Evolutionary conservation across 2,797 vertebrate genomes (phyloP).

Genomic region (Liasis olivaceus): DNA sequence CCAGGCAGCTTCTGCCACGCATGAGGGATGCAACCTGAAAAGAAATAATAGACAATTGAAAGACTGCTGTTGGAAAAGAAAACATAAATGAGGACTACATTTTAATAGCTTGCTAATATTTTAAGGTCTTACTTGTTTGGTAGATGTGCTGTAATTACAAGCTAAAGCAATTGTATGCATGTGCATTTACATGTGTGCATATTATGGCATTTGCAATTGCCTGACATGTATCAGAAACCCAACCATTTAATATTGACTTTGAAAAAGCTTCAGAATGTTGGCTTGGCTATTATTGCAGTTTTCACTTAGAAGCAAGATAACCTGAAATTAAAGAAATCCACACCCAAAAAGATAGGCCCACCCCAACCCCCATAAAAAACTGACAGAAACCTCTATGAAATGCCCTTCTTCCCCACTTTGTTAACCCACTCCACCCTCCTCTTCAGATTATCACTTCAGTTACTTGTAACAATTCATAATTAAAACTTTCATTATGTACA

Average conservation of each 20-base stretch:
- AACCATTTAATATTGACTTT: background rate
- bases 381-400: too few species aligned
- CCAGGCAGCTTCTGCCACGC: background rate
- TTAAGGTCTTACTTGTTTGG: background rate
- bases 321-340: background rate
- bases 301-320: too few species aligned
- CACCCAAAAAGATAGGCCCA: too few species aligned
- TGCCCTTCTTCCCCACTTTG: too few species aligned
- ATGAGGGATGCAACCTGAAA: background rate
- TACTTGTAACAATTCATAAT: constrained; percentile 2
- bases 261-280: background rate
- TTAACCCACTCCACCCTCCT: too few species aligned
- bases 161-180: background rate
- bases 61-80: background rate
- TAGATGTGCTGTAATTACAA: background rate
- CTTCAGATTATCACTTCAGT: background rate
- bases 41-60: background rate
- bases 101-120: too few species aligned
- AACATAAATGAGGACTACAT: background rate
- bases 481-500: background rate
- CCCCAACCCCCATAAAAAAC: too few species aligned
- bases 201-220: too few species aligned
- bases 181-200: background rate
- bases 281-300: background rate
- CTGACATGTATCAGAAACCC: background rate